Percentiles rank a stretch among this genome's conserved stretches.
phyloP scores from a whole-genome alignment of 2,888 invertebrate species.

The Cheilosia variabilis region DNA sequence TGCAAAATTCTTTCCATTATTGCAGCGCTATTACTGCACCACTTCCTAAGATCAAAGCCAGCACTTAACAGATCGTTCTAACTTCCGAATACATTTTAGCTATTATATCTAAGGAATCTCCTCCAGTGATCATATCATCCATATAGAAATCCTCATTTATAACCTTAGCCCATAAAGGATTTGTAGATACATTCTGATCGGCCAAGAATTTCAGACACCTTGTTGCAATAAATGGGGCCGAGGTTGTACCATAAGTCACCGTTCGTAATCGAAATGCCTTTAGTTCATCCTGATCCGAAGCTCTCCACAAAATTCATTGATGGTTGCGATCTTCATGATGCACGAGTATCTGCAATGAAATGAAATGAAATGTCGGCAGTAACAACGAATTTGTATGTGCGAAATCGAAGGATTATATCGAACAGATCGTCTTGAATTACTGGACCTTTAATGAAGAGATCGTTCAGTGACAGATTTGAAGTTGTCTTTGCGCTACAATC shows the following conservation, averaged over 20 bases:
- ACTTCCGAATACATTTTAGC: background rate
- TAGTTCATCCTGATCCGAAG: too few species aligned
- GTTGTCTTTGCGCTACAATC: conserved; percentile 30
- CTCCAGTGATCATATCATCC: conserved; percentile 54
- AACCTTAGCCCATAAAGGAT: conserved; percentile 51
- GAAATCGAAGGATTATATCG: conserved; percentile 59
- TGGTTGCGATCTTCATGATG: conserved; percentile 32
- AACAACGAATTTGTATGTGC: conserved; percentile 45
- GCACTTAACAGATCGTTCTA: background rate
- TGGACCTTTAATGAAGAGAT: conserved; percentile 54
- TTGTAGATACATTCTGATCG: background rate
- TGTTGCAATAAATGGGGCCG: conserved; percentile 18
- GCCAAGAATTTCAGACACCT: conserved; percentile 32
- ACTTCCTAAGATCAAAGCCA: conserved; percentile 21
- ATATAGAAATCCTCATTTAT: conserved; percentile 58
- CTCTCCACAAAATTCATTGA: background rate
- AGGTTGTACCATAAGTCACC: too few species aligned
- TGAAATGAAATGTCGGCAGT: conserved; percentile 71
- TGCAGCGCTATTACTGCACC: conserved; percentile 46
- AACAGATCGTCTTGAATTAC: conserved; percentile 56
- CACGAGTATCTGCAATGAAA: conserved; percentile 71
- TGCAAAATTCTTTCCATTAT: conserved; percentile 28
- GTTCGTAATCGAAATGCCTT: too few species aligned
- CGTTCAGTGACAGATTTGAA: conserved; percentile 60
- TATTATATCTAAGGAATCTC: background rate